Percentiles rank a stretch among this genome's conserved stretches.
phyloP scores from a whole-genome alignment of 2,113 vertebrate genomes.

The Eira barbara region DNA sequence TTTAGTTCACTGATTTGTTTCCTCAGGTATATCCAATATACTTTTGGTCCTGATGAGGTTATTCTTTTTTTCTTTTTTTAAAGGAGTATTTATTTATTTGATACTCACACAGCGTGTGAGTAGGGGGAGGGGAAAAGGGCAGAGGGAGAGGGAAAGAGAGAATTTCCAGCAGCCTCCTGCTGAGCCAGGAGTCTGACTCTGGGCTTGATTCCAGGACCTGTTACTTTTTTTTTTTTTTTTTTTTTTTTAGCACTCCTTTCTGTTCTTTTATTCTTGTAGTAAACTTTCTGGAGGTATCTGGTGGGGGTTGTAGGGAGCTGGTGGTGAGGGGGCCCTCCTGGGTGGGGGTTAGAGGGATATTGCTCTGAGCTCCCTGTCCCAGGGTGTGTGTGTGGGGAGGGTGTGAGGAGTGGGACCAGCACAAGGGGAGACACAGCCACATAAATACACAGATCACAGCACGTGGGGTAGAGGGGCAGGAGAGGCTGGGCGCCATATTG shows the following conservation, averaged over 20 bases:
- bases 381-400: conserved; percentile 1
- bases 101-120: too few species aligned
- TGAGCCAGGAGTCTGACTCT: not conserved
- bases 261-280: conserved; percentile 74
- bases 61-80: not conserved
- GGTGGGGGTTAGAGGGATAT: conserved; percentile 70
- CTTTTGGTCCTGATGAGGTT: not conserved
- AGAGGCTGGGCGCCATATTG: conserved; percentile 69
- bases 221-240: not conserved
- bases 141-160: not conserved
- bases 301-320: not conserved
- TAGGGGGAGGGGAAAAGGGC: not conserved
- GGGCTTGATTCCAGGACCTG: not conserved
- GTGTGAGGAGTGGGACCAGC: not conserved
- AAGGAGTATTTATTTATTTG: not conserved
- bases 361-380: conserved; percentile 75
- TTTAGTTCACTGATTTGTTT: not conserved
- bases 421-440: not conserved
- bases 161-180: not conserved
- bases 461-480: not conserved
- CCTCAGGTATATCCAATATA: not conserved
- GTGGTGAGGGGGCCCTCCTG: conserved; percentile 28
- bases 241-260: not conserved
- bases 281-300: conserved; percentile 64
- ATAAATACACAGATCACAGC: conserved; percentile 66